A percentile compares a stretch with the other conserved stretches of the same genome.
These are phyloP conservation scores for Apogon hyalosoma DNA, from an alignment of 2,797 vertebrate species.

Conservation along the genomic window DNA sequence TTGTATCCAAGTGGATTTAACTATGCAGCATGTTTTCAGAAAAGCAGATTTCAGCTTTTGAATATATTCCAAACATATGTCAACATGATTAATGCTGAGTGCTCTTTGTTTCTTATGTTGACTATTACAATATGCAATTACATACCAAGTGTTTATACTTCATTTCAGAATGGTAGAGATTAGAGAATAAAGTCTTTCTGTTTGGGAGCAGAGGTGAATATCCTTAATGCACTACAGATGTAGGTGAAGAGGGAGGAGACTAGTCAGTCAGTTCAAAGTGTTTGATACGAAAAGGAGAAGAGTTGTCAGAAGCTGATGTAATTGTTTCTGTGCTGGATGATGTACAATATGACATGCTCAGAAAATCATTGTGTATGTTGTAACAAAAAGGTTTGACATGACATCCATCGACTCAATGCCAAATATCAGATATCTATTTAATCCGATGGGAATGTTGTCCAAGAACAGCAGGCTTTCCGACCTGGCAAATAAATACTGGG, in stretches of 20 bases:
- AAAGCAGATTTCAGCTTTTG: not conserved
- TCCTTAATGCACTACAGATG: conserved; percentile 3
- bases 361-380: conserved; percentile 44
- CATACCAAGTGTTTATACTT: no score
- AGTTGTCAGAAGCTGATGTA: conserved; percentile 54
- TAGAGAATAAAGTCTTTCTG: not conserved
- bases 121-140: no score
- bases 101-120: not conserved
- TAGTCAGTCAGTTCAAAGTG: conserved; percentile 14
- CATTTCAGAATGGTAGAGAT: no score
- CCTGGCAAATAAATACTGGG: conserved; percentile 69
- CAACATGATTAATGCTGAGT: not conserved
- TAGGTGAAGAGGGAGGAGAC: conserved; percentile 9
- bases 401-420: conserved; percentile 50
- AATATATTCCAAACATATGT: not conserved
- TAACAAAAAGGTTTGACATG: conserved; percentile 58
- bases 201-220: not conserved
- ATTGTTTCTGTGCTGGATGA: conserved; percentile 33
- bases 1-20: no score
- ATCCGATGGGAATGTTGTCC: conserved; percentile 71
- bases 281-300: conserved; percentile 38
- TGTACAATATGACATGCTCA: conserved; percentile 23
- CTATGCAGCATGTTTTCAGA: not conserved
- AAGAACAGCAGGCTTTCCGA: conserved; percentile 73
- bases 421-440: conserved; percentile 73